These are phyloP conservation scores for Mystacides longicornis DNA, from an alignment of 2,888 invertebrate species.

Conservation along the genomic window DNA sequence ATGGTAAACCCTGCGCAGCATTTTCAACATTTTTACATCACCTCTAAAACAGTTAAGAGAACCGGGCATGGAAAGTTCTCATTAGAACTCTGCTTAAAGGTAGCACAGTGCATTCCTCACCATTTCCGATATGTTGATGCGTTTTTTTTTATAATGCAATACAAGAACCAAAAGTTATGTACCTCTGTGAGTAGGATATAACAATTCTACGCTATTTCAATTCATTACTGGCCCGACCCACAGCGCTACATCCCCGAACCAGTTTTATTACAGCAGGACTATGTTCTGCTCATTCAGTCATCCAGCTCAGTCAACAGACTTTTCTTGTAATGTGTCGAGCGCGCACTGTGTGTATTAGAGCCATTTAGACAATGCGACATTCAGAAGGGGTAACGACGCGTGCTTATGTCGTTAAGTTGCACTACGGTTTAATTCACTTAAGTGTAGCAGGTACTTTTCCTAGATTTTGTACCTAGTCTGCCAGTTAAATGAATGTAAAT, in stretches of 20 bases:
- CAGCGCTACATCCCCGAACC: constrained; percentile 2
- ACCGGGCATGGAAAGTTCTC: no score
- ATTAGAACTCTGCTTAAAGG: no score
- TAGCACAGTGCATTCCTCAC: no score
- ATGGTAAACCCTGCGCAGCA: no score
- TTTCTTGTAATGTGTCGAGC: no score
- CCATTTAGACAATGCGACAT: background rate
- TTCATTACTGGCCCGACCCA: constrained; percentile 14
- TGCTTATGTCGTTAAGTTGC: no score
- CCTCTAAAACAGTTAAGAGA: no score
- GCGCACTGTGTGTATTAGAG: background rate
- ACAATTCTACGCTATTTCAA: constrained; percentile 16
- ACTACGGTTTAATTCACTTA: background rate
- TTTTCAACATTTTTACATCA: no score
- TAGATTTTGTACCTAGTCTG: no score
- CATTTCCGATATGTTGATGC: no score
- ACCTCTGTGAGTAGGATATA: constrained; percentile 1
- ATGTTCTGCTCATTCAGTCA: background rate
- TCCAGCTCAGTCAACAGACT: background rate
- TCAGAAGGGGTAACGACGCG: background rate
- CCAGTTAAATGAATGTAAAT: no score
- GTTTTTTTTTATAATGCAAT: no score
- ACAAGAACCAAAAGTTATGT: constrained; percentile 3
- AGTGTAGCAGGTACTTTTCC: background rate
- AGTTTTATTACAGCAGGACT: background rate